phyloP scores from a whole-genome alignment of 2,888 invertebrate species.

The Aporophyla nigra region DNA sequence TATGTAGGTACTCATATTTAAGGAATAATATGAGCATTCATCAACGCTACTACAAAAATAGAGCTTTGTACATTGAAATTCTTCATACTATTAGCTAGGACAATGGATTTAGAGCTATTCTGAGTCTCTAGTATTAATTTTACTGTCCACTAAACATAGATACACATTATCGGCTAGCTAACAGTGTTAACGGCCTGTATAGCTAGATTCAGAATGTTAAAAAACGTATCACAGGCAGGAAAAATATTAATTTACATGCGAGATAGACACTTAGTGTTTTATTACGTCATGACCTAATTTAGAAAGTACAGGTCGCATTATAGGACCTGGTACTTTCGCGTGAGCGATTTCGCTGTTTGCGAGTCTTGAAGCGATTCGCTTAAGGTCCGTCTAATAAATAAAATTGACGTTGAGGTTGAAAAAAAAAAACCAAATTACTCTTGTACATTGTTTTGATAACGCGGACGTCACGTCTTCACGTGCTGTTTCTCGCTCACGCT shows the following conservation, averaged over 20 bases:
- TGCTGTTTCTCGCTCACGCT: too few relatives aligned
- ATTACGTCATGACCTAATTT: not conserved
- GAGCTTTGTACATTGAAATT: not conserved
- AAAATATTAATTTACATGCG: not conserved
- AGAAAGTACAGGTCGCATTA: conserved; percentile 7
- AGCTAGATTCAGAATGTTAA: not conserved
- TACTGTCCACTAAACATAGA: not conserved
- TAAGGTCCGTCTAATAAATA: not conserved
- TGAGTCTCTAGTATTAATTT: not conserved
- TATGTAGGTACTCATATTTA: not conserved
- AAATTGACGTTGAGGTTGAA: not conserved
- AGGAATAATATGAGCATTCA: not conserved
- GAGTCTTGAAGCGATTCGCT: too few relatives aligned
- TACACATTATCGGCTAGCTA: not conserved
- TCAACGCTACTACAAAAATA: not conserved
- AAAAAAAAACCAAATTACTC: not conserved
- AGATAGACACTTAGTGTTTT: not conserved
- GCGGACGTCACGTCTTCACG: too few relatives aligned
- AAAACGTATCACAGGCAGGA: not conserved
- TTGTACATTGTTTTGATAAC: too few relatives aligned
- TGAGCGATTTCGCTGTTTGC: not conserved
- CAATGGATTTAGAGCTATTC: not conserved
- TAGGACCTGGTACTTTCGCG: not conserved
- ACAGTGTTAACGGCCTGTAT: not conserved
- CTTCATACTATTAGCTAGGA: not conserved